Conservation (phyloP, 2,888 invertebrate genomes). For the Incurvaria masculella region DNA sequence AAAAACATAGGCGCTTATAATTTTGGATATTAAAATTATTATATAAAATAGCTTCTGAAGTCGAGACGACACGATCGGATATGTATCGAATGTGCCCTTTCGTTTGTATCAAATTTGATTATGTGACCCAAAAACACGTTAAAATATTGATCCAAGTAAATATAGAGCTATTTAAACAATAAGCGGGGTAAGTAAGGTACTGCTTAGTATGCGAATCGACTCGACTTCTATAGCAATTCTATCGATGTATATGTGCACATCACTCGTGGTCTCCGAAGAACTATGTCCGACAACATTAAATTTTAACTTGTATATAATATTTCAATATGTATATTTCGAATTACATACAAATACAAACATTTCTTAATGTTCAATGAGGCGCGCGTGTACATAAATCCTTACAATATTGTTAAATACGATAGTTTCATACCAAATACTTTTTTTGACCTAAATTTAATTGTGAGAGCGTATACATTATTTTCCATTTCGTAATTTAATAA, state of each 20-base stretch:
- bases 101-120: too few species aligned
- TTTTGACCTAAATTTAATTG: slow-evolving; percentile 51
- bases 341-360: slow-evolving; percentile 55
- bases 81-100: too few species aligned
- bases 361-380: slow-evolving; percentile 51
- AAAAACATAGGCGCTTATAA: too few species aligned
- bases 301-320: slow-evolving; percentile 54
- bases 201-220: too few species aligned
- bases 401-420: slow-evolving; percentile 48
- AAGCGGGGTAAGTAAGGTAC: too few species aligned
- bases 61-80: background rate
- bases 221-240: background rate
- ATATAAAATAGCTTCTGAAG: background rate
- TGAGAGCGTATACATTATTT: slow-evolving; percentile 55
- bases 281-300: slow-evolving; percentile 48
- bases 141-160: too few species aligned
- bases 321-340: slow-evolving; percentile 54
- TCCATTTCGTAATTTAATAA: slow-evolving; percentile 44
- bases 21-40: slow-evolving; percentile 53
- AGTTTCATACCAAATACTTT: slow-evolving; percentile 48
- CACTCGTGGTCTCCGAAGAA: slow-evolving; percentile 45
- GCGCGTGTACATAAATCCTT: slow-evolving; percentile 50
- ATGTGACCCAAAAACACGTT: too few species aligned
- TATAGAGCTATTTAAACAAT: too few species aligned
- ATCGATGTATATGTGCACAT: slow-evolving; percentile 32